Conservation (phyloP, 2,797 vertebrate genomes). For the Pangasius krempfi region DNA sequence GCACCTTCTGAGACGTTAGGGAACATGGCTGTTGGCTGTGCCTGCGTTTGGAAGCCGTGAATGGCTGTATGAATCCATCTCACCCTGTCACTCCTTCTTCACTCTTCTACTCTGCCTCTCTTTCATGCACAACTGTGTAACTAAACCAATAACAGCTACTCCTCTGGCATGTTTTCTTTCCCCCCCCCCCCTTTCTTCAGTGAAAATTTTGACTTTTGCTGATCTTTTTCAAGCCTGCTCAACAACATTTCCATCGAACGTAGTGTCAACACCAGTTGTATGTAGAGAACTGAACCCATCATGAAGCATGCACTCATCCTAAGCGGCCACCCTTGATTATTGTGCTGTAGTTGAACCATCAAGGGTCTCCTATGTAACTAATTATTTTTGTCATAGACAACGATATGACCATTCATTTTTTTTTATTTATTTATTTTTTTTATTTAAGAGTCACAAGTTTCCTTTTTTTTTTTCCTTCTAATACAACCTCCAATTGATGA, state of each 20-base stretch:
- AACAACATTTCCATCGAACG: constrained; percentile 62
- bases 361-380: constrained; percentile 9
- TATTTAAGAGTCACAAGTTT: constrained; percentile 15
- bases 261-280: constrained; percentile 61
- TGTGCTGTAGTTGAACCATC: constrained; percentile 1
- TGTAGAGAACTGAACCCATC: constrained; percentile 79
- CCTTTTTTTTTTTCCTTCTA: background rate
- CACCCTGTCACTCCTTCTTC: constrained; percentile 65
- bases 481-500: constrained; percentile 7
- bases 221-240: constrained; percentile 67
- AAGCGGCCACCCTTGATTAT: constrained; percentile 21
- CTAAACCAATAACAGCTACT: constrained; percentile 68
- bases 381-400: constrained; percentile 3
- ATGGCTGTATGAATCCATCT: constrained; percentile 74
- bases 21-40: constrained; percentile 76
- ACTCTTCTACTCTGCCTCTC: constrained; percentile 53
- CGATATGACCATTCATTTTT: background rate
- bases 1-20: constrained; percentile 65
- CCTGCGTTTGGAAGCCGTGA: constrained; percentile 78
- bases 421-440: background rate
- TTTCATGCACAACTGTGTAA: constrained; percentile 68
- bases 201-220: constrained; percentile 63
- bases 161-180: constrained; percentile 75
- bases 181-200: constrained; percentile 47
- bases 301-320: constrained; percentile 36